phyloP scores from a whole-genome alignment of 2,888 invertebrate species.

The Parelbella ahira region DNA sequence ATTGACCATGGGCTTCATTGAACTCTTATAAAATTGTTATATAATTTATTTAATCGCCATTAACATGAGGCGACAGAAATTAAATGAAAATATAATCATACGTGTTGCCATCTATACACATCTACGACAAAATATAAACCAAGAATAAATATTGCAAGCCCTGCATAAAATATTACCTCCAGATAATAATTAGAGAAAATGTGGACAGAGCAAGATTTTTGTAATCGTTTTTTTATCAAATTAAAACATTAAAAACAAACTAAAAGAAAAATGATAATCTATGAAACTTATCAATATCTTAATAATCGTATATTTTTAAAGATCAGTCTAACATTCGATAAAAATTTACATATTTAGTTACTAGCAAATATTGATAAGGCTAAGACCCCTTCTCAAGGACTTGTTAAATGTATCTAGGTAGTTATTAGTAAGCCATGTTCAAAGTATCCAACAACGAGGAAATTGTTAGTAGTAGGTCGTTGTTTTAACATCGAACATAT shows the following conservation, averaged over 20 bases:
- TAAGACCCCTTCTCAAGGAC: slow-evolving; percentile 39
- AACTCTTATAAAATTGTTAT: no score
- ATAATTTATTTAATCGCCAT: no score
- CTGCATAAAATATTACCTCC: slow-evolving; percentile 62
- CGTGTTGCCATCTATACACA: no score
- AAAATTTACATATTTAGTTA: slow-evolving; percentile 64
- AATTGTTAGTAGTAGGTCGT: no score
- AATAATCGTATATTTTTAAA: slow-evolving; percentile 72
- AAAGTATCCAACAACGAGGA: no score
- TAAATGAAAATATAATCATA: no score
- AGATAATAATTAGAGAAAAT: slow-evolving; percentile 49
- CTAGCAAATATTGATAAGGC: slow-evolving; percentile 58
- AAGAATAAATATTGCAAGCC: slow-evolving; percentile 50
- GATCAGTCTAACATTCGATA: slow-evolving; percentile 80
- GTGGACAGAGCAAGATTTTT: slow-evolving; percentile 64
- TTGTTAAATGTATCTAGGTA: slow-evolving; percentile 17
- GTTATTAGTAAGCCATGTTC: slow-evolving; percentile 17
- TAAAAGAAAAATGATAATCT: slow-evolving; percentile 47
- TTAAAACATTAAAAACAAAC: slow-evolving; percentile 43
- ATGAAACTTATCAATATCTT: slow-evolving; percentile 62
- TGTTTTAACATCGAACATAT: slow-evolving; percentile 3
- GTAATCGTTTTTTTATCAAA: slow-evolving; percentile 42
- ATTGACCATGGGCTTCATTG: no score
- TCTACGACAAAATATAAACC: slow-evolving; percentile 37
- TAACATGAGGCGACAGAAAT: no score